These are phyloP conservation scores for Tapirus terrestris DNA, from an alignment of 2,113 vertebrate genomes.

Conservation along the genomic window DNA sequence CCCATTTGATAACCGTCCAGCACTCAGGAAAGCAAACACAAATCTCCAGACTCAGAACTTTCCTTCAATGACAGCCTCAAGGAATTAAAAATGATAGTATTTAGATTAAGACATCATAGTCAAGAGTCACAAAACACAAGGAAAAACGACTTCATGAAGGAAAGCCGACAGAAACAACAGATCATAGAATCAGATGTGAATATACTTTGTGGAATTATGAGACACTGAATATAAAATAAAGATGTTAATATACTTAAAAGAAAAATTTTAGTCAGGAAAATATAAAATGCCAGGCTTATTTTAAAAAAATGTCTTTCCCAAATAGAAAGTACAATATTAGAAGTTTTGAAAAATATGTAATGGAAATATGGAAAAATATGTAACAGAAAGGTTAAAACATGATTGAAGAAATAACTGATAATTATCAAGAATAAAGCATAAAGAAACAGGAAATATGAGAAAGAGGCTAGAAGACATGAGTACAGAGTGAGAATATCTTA, in stretches of 20 bases:
- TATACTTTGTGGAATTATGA: background rate
- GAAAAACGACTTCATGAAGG: background rate
- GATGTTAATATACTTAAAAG: background rate
- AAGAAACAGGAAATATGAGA: background rate
- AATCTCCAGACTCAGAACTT: background rate
- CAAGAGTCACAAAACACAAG: background rate
- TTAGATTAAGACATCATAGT: background rate
- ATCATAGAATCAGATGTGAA: background rate
- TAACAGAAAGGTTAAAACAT: background rate
- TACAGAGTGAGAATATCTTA: background rate
- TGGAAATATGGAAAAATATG: background rate
- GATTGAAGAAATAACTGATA: background rate
- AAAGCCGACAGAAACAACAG: background rate
- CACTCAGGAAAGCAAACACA: background rate
- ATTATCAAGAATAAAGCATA: background rate
- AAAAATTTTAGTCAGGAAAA: background rate
- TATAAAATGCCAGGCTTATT: background rate
- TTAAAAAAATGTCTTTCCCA: background rate
- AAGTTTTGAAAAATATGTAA: background rate
- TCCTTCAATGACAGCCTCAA: background rate
- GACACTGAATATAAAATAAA: background rate
- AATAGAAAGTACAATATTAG: background rate
- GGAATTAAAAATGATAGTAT: background rate
- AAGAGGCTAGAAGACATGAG: background rate
- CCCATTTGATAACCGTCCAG: background rate